phyloP scores from a whole-genome alignment of 2,888 invertebrate genomes.

The Tenthredo scrophulariae region DNA sequence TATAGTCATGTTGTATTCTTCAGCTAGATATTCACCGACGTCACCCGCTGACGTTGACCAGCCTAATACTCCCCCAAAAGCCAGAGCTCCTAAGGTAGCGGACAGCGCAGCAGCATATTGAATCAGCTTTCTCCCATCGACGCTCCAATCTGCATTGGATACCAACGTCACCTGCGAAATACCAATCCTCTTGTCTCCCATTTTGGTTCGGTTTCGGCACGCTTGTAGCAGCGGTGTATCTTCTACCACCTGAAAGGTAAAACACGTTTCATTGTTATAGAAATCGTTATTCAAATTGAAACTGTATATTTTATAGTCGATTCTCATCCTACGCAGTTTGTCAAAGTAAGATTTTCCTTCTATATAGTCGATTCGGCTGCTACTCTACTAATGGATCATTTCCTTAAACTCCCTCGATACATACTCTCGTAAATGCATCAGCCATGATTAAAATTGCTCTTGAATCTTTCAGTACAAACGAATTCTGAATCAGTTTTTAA shows the following conservation, averaged over 20 bases:
- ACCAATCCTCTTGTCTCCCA: conserved; percentile 81
- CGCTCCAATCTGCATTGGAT: conserved; percentile 63
- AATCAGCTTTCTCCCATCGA: conserved; percentile 79
- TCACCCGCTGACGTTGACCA: conserved; percentile 88
- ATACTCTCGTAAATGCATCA: neutral
- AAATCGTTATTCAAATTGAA: neutral
- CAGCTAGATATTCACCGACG: conserved; percentile 67
- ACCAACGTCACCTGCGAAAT: conserved; percentile 82
- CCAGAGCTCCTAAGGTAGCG: conserved; percentile 89
- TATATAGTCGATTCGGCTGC: neutral
- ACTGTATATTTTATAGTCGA: neutral
- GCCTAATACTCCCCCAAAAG: conserved; percentile 87
- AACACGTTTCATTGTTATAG: neutral
- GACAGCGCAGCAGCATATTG: conserved; percentile 85
- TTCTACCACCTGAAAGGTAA: conserved; percentile 75
- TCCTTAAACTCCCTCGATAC: neutral
- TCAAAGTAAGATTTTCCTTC: neutral
- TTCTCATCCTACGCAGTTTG: neutral
- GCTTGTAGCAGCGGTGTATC: conserved; percentile 70
- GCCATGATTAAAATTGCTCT: neutral
- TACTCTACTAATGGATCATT: neutral
- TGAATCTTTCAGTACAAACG: neutral
- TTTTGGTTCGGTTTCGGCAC: conserved; percentile 59
- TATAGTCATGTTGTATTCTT: conserved; percentile 81
- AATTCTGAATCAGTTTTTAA: neutral